Conservation (phyloP, 2,797 vertebrate genomes). For the Oreortyx pictus region DNA sequence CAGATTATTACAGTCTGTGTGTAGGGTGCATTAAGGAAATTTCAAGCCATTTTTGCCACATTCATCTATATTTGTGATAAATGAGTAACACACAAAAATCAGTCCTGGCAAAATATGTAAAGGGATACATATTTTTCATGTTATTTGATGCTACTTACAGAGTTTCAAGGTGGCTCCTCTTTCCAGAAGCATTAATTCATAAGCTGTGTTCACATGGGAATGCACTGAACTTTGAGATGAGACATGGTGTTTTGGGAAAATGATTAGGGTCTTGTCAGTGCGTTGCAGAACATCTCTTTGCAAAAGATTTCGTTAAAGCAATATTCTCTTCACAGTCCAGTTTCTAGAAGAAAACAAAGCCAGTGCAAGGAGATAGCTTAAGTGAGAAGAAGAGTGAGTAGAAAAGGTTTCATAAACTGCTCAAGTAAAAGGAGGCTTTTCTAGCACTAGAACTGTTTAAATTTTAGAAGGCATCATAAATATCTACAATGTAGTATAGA, state of each 20-base stretch:
- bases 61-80: not conserved
- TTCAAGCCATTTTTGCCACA: not conserved
- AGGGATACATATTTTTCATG: not conserved
- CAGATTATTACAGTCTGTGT: not conserved
- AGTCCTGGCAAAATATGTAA: not conserved
- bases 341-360: not conserved
- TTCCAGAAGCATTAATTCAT: not conserved
- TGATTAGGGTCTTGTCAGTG: not conserved
- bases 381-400: not conserved
- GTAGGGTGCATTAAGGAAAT: not conserved
- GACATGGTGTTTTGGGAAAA: not conserved
- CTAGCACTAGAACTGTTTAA: not conserved
- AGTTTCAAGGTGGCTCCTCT: not conserved
- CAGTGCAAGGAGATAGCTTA: not conserved
- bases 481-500: not conserved
- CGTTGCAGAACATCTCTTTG: not conserved
- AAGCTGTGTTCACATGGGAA: rapidly evolving
- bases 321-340: not conserved
- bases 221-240: not conserved
- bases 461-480: not conserved
- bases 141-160: not conserved
- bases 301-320: not conserved
- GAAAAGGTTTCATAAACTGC: not conserved
- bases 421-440: not conserved
- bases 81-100: not conserved